Conservation (phyloP, 2,888 invertebrate genomes). For the Parnassius orleans region DNA sequence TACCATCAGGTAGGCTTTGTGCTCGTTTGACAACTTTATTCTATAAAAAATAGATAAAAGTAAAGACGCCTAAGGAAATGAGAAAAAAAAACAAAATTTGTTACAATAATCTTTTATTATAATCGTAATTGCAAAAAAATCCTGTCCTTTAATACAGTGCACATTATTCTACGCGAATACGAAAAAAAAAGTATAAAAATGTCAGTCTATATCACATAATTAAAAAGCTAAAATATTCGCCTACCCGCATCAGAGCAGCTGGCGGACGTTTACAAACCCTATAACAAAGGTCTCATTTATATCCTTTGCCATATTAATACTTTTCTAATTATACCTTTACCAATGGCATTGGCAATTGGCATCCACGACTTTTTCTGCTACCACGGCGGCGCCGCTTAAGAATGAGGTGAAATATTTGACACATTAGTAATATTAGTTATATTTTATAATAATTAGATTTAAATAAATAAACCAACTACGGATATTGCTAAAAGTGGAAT, state of each 20-base stretch:
- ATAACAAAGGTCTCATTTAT: constrained; percentile 8
- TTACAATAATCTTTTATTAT: constrained; percentile 40
- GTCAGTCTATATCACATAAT: constrained; percentile 46
- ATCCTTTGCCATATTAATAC: not conserved
- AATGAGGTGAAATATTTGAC: too few species aligned
- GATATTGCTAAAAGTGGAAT: too few species aligned
- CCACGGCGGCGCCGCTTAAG: too few species aligned
- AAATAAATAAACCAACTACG: too few species aligned
- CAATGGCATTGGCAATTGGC: too few species aligned
- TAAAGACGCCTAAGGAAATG: not conserved
- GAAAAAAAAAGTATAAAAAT: constrained; percentile 40
- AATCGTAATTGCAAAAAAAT: constrained; percentile 45
- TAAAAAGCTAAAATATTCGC: constrained; percentile 28
- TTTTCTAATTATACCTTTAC: too few species aligned
- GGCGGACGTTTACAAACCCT: constrained; percentile 21
- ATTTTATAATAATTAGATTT: too few species aligned
- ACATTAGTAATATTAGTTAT: too few species aligned
- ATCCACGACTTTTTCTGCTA: too few species aligned
- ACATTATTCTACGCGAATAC: constrained; percentile 28
- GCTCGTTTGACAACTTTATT: too few species aligned
- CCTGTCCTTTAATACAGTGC: constrained; percentile 38
- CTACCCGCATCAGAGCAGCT: not conserved
- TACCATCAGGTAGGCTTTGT: too few species aligned
- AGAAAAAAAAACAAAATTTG: not conserved
- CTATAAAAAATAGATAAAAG: not conserved